These are phyloP conservation scores for Eupithecia tripunctaria DNA, from an alignment of 2,888 invertebrate species.

Conservation along the genomic window DNA sequence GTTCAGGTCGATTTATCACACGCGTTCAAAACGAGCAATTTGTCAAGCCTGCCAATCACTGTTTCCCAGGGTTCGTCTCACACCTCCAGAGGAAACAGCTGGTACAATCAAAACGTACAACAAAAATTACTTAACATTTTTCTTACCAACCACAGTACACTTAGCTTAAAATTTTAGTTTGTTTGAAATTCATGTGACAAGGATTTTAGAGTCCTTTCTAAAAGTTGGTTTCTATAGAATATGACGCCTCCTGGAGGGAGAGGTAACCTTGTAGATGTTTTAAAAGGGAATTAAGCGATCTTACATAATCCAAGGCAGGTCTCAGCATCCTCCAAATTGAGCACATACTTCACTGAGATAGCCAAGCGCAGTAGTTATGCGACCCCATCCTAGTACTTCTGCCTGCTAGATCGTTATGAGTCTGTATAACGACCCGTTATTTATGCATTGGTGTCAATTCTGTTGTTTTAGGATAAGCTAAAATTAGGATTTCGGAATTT, in stretches of 20 bases:
- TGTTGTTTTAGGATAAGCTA: too few species aligned
- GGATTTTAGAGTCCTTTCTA: neutral
- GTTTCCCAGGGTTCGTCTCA: conserved; percentile 20
- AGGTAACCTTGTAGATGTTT: neutral
- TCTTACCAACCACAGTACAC: neutral
- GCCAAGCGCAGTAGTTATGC: too few species aligned
- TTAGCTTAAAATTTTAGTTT: too few species aligned
- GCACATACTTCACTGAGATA: too few species aligned
- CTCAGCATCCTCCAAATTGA: too few species aligned
- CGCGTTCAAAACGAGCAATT: conserved; percentile 39
- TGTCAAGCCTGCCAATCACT: conserved; percentile 41
- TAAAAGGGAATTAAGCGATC: neutral
- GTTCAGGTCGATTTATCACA: conserved; percentile 33
- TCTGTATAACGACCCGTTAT: too few species aligned
- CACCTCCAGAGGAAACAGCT: conserved; percentile 17
- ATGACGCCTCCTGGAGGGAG: too few species aligned
- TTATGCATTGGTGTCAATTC: too few species aligned
- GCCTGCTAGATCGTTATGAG: too few species aligned
- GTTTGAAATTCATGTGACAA: neutral
- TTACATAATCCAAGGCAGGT: neutral
- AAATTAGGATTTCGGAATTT: too few species aligned
- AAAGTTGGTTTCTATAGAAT: neutral
- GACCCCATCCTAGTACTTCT: too few species aligned
- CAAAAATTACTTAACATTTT: neutral
- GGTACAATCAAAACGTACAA: conserved; percentile 6